These are phyloP conservation scores for Cynopterus sphinx DNA, from an alignment of 2,797 vertebrate species.

Conservation along the genomic window DNA sequence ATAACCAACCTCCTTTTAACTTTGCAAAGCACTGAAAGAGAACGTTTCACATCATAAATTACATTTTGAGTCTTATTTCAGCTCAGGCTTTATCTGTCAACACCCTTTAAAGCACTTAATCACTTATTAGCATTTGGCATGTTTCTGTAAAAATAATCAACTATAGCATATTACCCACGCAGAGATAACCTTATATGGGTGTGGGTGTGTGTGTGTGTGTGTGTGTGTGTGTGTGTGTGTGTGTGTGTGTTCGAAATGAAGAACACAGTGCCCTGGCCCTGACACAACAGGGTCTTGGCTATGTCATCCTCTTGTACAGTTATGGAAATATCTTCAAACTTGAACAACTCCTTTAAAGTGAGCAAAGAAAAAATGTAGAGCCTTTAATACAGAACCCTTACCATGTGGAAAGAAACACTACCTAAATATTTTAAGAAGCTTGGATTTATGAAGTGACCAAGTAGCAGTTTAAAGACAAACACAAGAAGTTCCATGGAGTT, in stretches of 20 bases:
- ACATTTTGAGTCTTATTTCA: slow-evolving; percentile 65
- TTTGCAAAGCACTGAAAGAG: slow-evolving; percentile 26
- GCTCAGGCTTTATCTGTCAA: slow-evolving; percentile 63
- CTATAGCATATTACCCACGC: slow-evolving; percentile 54
- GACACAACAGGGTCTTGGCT: slow-evolving; percentile 35
- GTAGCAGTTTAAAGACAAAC: slow-evolving; percentile 51
- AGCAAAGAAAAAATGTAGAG: slow-evolving; percentile 39
- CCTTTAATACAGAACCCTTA: slow-evolving; percentile 44
- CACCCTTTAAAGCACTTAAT: slow-evolving; percentile 69
- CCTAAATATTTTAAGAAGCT: not conserved
- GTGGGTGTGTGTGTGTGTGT: not conserved
- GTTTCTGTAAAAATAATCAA: slow-evolving; percentile 75
- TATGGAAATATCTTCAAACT: slow-evolving; percentile 32
- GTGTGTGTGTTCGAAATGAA: slow-evolving; percentile 13
- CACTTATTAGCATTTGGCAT: slow-evolving; percentile 73
- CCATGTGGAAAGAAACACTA: not conserved
- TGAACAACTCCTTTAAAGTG: slow-evolving; percentile 27
- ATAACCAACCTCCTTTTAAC: slow-evolving; percentile 50
- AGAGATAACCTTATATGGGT: slow-evolving; percentile 67
- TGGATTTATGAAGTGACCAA: not conserved
- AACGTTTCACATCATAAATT: slow-evolving; percentile 76
- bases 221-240: too few species aligned
- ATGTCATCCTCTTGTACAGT: not conserved
- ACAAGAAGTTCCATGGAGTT: not conserved
- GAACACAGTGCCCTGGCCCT: slow-evolving; percentile 27